Conservation (phyloP, 1,140 invertebrate species). For the Ceratosolen fusciceps region DNA sequence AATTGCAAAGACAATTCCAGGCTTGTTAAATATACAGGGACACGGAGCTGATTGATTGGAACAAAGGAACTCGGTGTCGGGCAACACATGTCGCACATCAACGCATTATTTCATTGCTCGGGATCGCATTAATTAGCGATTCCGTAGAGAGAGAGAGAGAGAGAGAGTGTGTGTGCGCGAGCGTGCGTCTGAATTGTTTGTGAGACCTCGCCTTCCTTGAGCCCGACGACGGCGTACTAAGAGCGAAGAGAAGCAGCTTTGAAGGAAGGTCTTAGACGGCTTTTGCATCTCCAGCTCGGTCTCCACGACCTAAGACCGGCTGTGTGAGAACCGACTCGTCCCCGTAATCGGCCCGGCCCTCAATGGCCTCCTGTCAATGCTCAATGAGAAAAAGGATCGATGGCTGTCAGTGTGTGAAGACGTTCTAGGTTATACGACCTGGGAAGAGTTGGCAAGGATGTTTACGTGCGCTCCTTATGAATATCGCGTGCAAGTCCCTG, state of each 20-base stretch:
- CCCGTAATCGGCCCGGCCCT: not conserved
- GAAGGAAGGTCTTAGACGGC: not conserved
- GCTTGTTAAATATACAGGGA: too few relatives aligned
- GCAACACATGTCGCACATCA: too few relatives aligned
- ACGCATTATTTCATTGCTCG: too few relatives aligned
- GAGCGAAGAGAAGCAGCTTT: not conserved
- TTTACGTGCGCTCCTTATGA: not conserved
- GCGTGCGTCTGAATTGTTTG: slow-evolving; percentile 35
- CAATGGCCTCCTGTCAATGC: not conserved
- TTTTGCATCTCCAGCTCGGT: too few relatives aligned
- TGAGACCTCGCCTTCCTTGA: slow-evolving; percentile 21
- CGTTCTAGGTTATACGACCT: not conserved
- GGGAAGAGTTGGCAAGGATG: not conserved
- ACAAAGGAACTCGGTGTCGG: too few relatives aligned
- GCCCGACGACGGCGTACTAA: not conserved
- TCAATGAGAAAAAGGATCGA: not conserved
- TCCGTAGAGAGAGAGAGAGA: too few relatives aligned
- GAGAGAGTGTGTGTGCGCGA: too few relatives aligned
- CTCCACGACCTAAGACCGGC: not conserved
- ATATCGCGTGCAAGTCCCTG: not conserved
- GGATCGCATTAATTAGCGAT: slow-evolving; percentile 5
- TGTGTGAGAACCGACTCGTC: not conserved
- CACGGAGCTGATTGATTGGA: too few relatives aligned
- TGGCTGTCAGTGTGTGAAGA: not conserved
- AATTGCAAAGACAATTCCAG: too few relatives aligned